Evolutionary conservation across 2,797 vertebrate genomes (phyloP).

Genomic region (Discoglossus pictus): DNA sequence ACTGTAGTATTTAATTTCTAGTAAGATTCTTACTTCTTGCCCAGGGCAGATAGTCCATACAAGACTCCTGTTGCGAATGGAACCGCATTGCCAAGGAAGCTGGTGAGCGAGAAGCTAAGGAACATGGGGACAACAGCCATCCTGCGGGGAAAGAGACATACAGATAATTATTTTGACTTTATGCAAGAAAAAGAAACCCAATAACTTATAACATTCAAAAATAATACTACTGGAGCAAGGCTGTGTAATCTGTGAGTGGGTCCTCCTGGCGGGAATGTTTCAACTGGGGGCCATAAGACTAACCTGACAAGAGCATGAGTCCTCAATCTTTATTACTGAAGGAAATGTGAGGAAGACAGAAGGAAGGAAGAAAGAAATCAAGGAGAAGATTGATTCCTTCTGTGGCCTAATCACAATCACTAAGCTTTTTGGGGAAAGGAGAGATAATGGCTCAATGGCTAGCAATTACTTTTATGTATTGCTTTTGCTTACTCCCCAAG

Average conservation of each 20-base stretch:
- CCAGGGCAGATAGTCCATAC: constrained; percentile 90
- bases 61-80: constrained; percentile 93
- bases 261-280: background rate
- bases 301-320: too few species aligned
- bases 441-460: too few species aligned
- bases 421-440: too few species aligned
- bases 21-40: constrained; percentile 84
- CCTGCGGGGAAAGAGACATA: constrained; percentile 62
- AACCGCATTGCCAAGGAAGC: constrained; percentile 89
- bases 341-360: too few species aligned
- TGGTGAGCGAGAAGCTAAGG: constrained; percentile 87
- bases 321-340: too few species aligned
- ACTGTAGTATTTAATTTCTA: too few species aligned
- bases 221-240: rapidly evolving
- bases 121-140: constrained; percentile 87
- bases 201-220: background rate
- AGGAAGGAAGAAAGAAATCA: too few species aligned
- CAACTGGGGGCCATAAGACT: background rate
- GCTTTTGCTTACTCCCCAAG: too few species aligned
- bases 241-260: too few species aligned
- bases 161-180: background rate
- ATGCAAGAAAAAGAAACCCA: background rate
- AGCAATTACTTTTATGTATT: too few species aligned
- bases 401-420: too few species aligned
- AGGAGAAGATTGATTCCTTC: too few species aligned